phyloP scores from a whole-genome alignment of 2,797 vertebrate species.

The Petrocephalus sullivani region DNA sequence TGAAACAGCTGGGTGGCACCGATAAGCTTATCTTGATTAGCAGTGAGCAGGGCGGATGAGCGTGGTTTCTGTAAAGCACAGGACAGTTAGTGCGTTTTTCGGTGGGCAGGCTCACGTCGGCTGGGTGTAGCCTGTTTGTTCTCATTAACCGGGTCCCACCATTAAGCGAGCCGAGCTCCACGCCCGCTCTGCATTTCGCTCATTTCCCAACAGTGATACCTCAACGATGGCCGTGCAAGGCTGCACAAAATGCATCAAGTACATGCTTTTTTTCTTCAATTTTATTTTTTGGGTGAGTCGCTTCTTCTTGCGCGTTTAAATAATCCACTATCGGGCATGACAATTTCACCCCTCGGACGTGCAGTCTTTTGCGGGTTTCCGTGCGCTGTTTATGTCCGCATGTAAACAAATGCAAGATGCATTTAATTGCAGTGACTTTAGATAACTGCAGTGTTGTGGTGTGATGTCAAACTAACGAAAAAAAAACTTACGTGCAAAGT shows the following conservation, averaged over 20 bases:
- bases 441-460: not conserved
- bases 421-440: not conserved
- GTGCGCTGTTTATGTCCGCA: not conserved
- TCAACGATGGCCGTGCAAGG: conserved; percentile 82
- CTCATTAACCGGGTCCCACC: not conserved
- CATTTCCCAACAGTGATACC: not conserved
- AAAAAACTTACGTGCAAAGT: not conserved
- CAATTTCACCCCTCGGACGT: not conserved
- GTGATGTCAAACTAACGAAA: not conserved
- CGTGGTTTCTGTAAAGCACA: not conserved
- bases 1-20: not conserved
- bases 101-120: not conserved
- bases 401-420: not conserved
- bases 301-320: not conserved
- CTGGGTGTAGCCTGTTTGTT: conserved; percentile 13
- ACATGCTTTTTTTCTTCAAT: conserved; percentile 91
- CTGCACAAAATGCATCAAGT: conserved; percentile 94
- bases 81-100: not conserved
- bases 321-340: not conserved
- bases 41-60: not conserved
- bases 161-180: not conserved
- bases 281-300: conserved; percentile 94
- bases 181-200: not conserved
- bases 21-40: not conserved
- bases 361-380: not conserved